Percentiles rank a stretch among this genome's conserved stretches.
Conservation (phyloP, 23 tunicate genomes). For the Ciona savignyi region DNA sequence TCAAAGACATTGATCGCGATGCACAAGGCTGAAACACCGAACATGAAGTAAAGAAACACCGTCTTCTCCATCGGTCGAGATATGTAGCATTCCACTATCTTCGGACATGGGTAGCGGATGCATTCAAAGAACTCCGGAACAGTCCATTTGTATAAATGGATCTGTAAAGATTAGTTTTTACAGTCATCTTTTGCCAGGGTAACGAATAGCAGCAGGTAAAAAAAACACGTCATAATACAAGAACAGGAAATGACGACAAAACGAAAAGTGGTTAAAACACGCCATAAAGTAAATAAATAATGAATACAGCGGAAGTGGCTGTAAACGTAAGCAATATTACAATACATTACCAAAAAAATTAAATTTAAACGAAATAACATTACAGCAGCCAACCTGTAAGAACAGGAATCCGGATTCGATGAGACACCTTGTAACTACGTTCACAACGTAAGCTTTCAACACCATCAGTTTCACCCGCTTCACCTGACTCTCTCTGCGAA, state of each 20-base stretch:
- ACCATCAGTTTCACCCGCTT: slow-evolving; percentile 19
- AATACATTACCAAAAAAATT: too few species aligned
- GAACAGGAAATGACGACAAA: too few species aligned
- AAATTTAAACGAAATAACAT: too few species aligned
- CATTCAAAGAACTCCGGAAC: slow-evolving; percentile 66
- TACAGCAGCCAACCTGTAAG: too few species aligned
- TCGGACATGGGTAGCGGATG: slow-evolving; percentile 64
- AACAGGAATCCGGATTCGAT: slow-evolving; percentile 30
- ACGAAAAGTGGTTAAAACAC: too few species aligned
- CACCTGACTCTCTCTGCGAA: slow-evolving; percentile 29
- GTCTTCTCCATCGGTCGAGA: slow-evolving; percentile 90
- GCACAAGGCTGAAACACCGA: slow-evolving; percentile 64
- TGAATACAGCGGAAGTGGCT: too few species aligned
- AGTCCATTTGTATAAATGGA: slow-evolving; percentile 43
- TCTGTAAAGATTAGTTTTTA: slow-evolving; percentile 38
- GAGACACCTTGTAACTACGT: slow-evolving; percentile 26
- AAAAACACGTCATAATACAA: too few species aligned
- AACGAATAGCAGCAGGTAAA: too few species aligned
- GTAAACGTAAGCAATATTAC: too few species aligned
- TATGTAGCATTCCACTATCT: slow-evolving; percentile 72
- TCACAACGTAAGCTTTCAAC: slow-evolving; percentile 22
- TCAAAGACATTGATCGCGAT: slow-evolving; percentile 54
- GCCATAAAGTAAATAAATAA: too few species aligned
- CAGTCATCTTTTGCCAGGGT: too few species aligned
- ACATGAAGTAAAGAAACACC: slow-evolving; percentile 85